A percentile compares a stretch with the other conserved stretches of the same genome.
phyloP scores from a whole-genome alignment of 2,113 vertebrate species.

The Bambusicola thoracicus region DNA sequence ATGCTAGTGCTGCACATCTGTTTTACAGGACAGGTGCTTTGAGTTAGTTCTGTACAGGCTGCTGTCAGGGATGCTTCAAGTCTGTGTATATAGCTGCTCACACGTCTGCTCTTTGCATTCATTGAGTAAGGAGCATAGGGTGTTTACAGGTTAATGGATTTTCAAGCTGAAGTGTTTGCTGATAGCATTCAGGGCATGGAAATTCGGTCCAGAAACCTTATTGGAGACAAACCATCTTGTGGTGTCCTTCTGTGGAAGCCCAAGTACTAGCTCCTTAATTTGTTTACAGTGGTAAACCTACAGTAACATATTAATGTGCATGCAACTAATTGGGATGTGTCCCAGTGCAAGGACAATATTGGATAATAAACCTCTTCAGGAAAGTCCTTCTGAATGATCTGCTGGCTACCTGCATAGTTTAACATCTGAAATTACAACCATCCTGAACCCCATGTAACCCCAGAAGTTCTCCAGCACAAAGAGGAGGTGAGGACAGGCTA shows the following conservation, averaged over 20 bases:
- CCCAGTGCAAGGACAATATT: conserved; percentile 32
- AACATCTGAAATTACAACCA: neutral
- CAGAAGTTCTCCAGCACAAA: neutral
- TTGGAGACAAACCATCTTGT: neutral
- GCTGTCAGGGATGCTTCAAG: conserved; percentile 22
- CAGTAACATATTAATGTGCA: neutral
- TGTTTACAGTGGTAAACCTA: conserved; percentile 50
- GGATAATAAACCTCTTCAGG: neutral
- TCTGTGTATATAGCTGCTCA: conserved; percentile 39
- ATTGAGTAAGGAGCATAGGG: neutral
- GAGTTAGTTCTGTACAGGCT: conserved; percentile 42
- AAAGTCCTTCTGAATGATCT: neutral
- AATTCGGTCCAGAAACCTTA: conserved; percentile 49
- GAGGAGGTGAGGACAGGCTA: neutral
- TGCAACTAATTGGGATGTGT: conserved; percentile 1
- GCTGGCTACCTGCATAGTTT: neutral
- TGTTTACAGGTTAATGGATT: conserved; percentile 53
- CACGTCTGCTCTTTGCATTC: conserved; percentile 19
- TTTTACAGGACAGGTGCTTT: conserved; percentile 51
- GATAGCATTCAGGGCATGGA: conserved; percentile 11
- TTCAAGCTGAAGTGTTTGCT: conserved; percentile 58
- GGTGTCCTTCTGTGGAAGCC: neutral
- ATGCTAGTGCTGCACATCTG: neutral
- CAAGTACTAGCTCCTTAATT: conserved; percentile 26
- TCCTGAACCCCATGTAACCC: neutral